These are phyloP conservation scores for Hirtodrosophila confusa DNA, from an alignment of 2,888 invertebrate species.

Conservation along the genomic window DNA sequence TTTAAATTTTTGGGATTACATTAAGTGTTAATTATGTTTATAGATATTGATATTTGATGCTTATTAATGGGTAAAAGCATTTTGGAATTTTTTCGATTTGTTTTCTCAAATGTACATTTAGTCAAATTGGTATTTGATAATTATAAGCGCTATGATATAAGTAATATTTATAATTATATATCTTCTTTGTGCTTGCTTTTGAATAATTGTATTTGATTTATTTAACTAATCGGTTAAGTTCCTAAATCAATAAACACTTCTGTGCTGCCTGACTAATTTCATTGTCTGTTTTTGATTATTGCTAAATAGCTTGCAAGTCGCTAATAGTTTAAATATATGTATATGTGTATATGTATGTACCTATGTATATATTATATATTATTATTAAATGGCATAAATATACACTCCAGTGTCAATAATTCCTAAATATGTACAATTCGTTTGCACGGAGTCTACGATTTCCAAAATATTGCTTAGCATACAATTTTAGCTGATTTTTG, in stretches of 20 bases:
- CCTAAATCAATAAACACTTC: slow-evolving; percentile 55
- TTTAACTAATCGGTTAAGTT: slow-evolving; percentile 63
- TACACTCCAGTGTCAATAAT: slow-evolving; percentile 45
- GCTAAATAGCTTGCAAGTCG: slow-evolving; percentile 61
- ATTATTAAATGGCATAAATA: slow-evolving; percentile 58
- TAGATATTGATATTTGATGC: slow-evolving; percentile 54
- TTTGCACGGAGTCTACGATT: slow-evolving; percentile 50
- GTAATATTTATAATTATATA: slow-evolving; percentile 26
- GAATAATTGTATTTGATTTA: slow-evolving; percentile 53
- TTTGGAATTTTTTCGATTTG: slow-evolving; percentile 43
- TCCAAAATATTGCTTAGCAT: slow-evolving; percentile 73
- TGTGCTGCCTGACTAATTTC: slow-evolving; percentile 61
- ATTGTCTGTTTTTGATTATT: slow-evolving; percentile 73
- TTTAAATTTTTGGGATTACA: slow-evolving; percentile 65
- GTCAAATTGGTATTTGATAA: slow-evolving; percentile 47
- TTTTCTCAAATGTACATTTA: slow-evolving; percentile 44
- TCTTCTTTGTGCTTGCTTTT: slow-evolving; percentile 43
- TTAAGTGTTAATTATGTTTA: slow-evolving; percentile 36
- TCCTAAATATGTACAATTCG: slow-evolving; percentile 53
- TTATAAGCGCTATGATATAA: slow-evolving; percentile 34
- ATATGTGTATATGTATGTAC: slow-evolving; percentile 20
- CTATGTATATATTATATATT: slow-evolving; percentile 14
- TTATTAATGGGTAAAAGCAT: slow-evolving; percentile 54
- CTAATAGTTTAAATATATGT: slow-evolving; percentile 51
- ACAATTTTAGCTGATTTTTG: slow-evolving; percentile 55